A percentile compares a stretch with the other conserved stretches of the same genome.
Conservation (phyloP, 1,140 invertebrate species). For the Aphis craccivora region DNA sequence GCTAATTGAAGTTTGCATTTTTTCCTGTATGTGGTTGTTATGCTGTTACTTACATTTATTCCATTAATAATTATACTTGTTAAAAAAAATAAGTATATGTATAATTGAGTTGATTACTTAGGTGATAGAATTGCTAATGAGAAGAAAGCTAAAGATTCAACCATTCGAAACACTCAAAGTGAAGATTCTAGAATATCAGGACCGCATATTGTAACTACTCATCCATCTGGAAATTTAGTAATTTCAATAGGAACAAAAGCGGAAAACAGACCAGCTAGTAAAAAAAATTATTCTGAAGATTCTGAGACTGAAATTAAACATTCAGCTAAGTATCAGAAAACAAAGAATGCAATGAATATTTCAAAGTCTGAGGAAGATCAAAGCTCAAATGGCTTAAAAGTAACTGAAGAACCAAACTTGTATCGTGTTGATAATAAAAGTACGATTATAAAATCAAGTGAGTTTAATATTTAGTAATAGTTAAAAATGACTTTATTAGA, state of each 20-base stretch:
- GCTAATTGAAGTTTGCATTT: neutral
- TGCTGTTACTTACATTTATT: too few species aligned
- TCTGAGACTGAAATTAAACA: slow-evolving; percentile 16
- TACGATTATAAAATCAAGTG: slow-evolving; percentile 34
- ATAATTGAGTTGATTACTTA: neutral
- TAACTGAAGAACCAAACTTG: slow-evolving; percentile 32
- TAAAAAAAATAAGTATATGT: neutral
- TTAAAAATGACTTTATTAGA: neutral
- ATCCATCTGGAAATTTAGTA: slow-evolving; percentile 42
- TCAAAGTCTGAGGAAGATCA: slow-evolving; percentile 12
- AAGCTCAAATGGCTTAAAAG: neutral
- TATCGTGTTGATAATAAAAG: slow-evolving; percentile 7
- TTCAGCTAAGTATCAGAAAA: slow-evolving; percentile 42
- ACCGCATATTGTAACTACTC: slow-evolving; percentile 32
- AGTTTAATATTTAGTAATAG: neutral
- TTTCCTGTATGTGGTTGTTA: too few species aligned
- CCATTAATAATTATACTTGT: neutral
- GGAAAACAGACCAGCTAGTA: slow-evolving; percentile 3
- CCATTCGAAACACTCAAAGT: neutral
- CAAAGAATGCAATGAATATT: slow-evolving; percentile 43
- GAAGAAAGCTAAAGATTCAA: slow-evolving; percentile 30
- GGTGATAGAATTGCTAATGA: slow-evolving; percentile 45
- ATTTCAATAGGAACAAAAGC: slow-evolving; percentile 50
- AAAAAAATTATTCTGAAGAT: slow-evolving; percentile 10
- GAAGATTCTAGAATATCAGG: neutral